phyloP scores from a whole-genome alignment of 2,888 invertebrate genomes.

The Scaptomyza caliginosa region DNA sequence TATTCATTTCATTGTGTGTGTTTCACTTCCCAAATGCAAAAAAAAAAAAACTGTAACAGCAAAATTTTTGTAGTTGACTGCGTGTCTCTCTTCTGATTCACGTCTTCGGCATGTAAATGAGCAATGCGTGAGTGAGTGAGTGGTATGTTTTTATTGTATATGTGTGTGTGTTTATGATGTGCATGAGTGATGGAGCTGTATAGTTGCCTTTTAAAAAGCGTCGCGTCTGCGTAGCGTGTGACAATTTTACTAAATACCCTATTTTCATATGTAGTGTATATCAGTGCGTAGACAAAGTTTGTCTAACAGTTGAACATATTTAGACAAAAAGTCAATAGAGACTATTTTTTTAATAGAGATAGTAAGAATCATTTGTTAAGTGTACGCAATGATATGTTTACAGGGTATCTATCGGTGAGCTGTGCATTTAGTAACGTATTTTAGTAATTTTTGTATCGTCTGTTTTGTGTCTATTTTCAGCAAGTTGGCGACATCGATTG shows the following conservation, averaged over 20 bases:
- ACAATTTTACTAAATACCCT: conserved; percentile 62
- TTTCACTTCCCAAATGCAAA: conserved; percentile 24
- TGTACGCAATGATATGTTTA: background rate
- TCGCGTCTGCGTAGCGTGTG: conserved; percentile 67
- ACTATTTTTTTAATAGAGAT: background rate
- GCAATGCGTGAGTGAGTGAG: conserved; percentile 14
- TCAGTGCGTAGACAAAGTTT: conserved; percentile 1
- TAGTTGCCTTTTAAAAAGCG: conserved; percentile 54
- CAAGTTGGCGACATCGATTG: conserved; percentile 64
- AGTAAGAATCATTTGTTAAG: too few relatives aligned
- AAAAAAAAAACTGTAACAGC: conserved; percentile 48
- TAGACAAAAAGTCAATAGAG: background rate
- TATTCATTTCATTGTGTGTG: conserved; percentile 29
- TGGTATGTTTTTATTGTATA: conserved; percentile 7
- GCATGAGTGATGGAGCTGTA: conserved; percentile 51
- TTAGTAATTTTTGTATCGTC: conserved; percentile 47
- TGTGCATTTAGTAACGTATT: conserved; percentile 1
- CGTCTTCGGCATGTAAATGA: conserved; percentile 74
- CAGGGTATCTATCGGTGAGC: conserved; percentile 5
- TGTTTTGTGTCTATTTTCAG: conserved; percentile 70
- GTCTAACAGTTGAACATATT: background rate
- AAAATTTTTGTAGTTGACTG: conserved; percentile 32
- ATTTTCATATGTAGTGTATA: background rate
- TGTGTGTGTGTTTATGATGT: conserved; percentile 23
- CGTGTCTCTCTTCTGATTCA: conserved; percentile 62